Evolutionary conservation across 2,888 invertebrate species (phyloP), one percentile per base, ranked within the genome.

Genomic region (Drosophila kuntzei): DNA sequence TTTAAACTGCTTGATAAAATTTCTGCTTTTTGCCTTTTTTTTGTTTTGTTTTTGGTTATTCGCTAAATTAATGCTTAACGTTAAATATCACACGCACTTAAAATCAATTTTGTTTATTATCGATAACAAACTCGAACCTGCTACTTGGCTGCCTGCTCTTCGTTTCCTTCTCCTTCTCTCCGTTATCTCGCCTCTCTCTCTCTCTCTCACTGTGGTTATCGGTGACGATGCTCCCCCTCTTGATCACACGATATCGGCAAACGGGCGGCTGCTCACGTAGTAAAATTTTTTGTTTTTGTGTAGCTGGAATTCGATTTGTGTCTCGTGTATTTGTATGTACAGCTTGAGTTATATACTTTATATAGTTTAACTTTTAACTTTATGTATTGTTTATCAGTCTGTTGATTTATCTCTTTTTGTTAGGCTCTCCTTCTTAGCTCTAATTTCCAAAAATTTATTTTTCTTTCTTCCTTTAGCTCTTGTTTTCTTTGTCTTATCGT

Each of bases 21-120:
- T 87, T 86, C 86, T 86, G 86, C 79, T 79, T 62, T 78, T 71
- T 67, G 72, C 60, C 69, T 64, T 78, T 74, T 61, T 78, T 29
- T 63, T 79, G 5, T 25, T 25, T 82, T 78, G 58, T 71, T 76
- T 84, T 88, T 79, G 88, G 80, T 85, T 89, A 76, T 81, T 87
- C 79, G 85, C 90, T 91, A 90, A 90, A 90, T 86, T 90, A 90
- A 89, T 90, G 82, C 90, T 90, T 91, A 90, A 85, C 84, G 67
- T 91, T 91, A 90, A 91, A 91, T 91, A 91, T 91, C 91, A 91
- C 91, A 91, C 91, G 91, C 91, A 91, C 91, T 85, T 90, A 91
- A 90, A 91, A 91, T 91, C 91, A 91, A 91, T 89, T 76, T 64
- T 73, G 73, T 77, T 80, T 65, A 69, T 68, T 62, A 70, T 76